A percentile compares a stretch with the other conserved stretches of the same genome.
These are phyloP conservation scores for Apamea sordens DNA, from an alignment of 2,888 invertebrate species.

Conservation along the genomic window DNA sequence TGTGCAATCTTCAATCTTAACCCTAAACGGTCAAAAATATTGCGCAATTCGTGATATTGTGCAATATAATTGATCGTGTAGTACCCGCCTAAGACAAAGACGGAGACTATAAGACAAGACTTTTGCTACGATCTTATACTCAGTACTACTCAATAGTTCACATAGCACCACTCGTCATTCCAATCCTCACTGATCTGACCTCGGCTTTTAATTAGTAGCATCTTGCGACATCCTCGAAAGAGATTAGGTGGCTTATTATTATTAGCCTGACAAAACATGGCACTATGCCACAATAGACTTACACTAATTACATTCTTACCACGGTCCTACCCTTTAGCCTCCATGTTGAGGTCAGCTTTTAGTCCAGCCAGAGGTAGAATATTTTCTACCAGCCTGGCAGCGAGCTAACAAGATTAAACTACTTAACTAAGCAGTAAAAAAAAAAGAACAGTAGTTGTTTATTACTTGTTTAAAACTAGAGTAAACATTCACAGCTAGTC, in stretches of 20 bases:
- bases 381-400: constrained; percentile 14
- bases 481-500: constrained; percentile 61
- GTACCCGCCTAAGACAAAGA: background rate
- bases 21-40: background rate
- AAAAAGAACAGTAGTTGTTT: constrained; percentile 40
- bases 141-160: background rate
- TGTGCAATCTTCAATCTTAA: background rate
- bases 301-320: constrained; percentile 50
- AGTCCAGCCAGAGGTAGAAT: constrained; percentile 16
- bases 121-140: background rate
- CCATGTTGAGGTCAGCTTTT: constrained; percentile 28
- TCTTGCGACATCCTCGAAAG: constrained; percentile 34
- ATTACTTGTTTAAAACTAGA: constrained; percentile 53
- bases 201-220: constrained; percentile 29
- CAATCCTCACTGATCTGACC: background rate
- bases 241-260: constrained; percentile 45
- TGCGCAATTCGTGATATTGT: background rate
- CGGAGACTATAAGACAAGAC: background rate
- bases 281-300: constrained; percentile 45
- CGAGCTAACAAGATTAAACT: constrained; percentile 42
- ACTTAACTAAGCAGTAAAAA: constrained; percentile 31
- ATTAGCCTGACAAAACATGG: constrained; percentile 36
- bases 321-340: constrained; percentile 21
- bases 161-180: background rate
- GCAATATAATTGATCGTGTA: background rate